Evolutionary conservation across 2,113 vertebrate species (phyloP).

Genomic region (Leptobrachium leishanense): DNA sequence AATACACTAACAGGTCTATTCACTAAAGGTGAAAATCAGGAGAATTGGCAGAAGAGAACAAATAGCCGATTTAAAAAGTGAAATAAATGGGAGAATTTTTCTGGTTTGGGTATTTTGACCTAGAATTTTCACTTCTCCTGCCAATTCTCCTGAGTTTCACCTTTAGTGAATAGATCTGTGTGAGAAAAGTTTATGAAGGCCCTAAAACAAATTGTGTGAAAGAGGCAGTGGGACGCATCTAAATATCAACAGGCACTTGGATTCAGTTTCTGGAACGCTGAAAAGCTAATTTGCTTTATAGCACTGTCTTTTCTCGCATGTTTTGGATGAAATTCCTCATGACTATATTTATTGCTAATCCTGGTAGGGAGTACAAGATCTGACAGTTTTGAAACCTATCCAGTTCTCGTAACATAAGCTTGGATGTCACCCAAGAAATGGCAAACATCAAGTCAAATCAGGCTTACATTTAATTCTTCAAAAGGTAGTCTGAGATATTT

Average conservation of each 20-base stretch:
- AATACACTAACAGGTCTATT: no score
- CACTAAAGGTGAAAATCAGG: no score
- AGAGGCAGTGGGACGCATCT: no score
- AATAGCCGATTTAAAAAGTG: no score
- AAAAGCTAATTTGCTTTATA: slow-evolving; percentile 31
- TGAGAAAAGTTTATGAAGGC: no score
- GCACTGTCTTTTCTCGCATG: slow-evolving; percentile 56
- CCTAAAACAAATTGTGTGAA: no score
- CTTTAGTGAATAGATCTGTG: no score
- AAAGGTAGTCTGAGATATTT: not conserved
- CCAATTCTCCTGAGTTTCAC: no score
- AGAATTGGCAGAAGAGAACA: no score
- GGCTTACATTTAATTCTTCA: slow-evolving; percentile 19
- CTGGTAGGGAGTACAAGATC: slow-evolving; percentile 56
- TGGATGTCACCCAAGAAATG: slow-evolving; percentile 56
- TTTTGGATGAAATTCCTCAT: slow-evolving; percentile 60
- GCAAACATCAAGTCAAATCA: slow-evolving; percentile 52
- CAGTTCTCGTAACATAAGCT: slow-evolving; percentile 58
- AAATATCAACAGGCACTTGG: not conserved
- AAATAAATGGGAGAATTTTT: no score
- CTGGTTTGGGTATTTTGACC: no score
- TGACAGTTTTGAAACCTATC: slow-evolving; percentile 62
- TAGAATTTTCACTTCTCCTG: no score
- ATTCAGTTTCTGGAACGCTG: slow-evolving; percentile 51
- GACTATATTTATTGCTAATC: slow-evolving; percentile 66